These are phyloP conservation scores for Cephus pygmeus DNA, from an alignment of 2,888 invertebrate genomes.

Conservation along the genomic window DNA sequence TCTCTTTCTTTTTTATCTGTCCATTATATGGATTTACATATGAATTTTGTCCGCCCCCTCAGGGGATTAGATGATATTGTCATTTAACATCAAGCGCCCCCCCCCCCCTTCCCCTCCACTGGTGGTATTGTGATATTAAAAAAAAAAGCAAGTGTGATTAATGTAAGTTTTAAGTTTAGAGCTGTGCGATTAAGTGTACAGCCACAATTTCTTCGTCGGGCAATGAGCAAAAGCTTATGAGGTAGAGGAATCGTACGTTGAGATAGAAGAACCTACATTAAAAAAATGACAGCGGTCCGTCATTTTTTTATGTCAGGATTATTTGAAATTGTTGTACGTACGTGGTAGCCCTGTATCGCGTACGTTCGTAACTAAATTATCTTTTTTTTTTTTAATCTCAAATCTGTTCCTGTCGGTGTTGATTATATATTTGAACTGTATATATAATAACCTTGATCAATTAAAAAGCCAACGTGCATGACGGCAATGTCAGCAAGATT, in stretches of 20 bases:
- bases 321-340: neutral
- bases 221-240: neutral
- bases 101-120: conserved; percentile 33
- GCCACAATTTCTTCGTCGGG: conserved; percentile 5
- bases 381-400: neutral
- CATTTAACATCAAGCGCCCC: conserved; percentile 13
- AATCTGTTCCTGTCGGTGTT: neutral
- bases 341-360: neutral
- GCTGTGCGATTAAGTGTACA: conserved; percentile 26
- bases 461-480: neutral
- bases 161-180: conserved; percentile 38
- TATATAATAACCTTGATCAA: neutral
- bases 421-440: neutral
- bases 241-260: neutral
- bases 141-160: conserved; percentile 45
- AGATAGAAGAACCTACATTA: neutral
- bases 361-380: neutral
- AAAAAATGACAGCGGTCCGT: neutral
- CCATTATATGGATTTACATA: conserved; percentile 1
- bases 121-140: conserved; percentile 59
- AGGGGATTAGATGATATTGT: conserved; percentile 8
- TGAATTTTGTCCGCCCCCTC: conserved; percentile 25
- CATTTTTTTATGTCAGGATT: neutral
- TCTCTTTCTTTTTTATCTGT: neutral
- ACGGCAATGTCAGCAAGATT: neutral